These are phyloP conservation scores for Porites evermanni DNA, from an alignment of 92 coral and sea anemone species.

Conservation along the genomic window DNA sequence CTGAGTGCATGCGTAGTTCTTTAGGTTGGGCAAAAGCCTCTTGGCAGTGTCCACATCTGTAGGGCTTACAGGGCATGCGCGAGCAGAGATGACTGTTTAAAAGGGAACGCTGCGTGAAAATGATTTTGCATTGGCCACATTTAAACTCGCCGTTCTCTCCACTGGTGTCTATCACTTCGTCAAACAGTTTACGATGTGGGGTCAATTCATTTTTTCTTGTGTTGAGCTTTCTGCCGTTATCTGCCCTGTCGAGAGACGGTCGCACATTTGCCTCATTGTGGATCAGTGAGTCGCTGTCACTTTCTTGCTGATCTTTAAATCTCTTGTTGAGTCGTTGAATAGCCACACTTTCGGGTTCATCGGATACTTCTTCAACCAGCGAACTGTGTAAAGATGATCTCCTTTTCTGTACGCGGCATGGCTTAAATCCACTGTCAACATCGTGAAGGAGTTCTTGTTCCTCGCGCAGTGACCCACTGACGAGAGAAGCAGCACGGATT, in stretches of 20 bases:
- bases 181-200: not conserved
- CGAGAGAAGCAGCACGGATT: not conserved
- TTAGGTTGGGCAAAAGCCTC: constrained; percentile 86
- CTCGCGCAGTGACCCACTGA: not conserved
- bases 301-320: constrained; percentile 15
- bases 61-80: constrained; percentile 82
- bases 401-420: not conserved
- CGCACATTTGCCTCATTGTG: not conserved
- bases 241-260: not conserved
- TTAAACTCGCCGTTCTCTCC: constrained; percentile 43
- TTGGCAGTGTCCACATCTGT: constrained; percentile 89
- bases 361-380: constrained; percentile 3
- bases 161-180: constrained; percentile 20
- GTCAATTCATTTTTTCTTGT: not conserved
- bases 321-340: constrained; percentile 11
- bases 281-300: not conserved
- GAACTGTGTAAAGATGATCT: not conserved
- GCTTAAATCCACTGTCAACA: not conserved
- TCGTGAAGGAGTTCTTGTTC: not conserved
- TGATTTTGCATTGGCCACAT: constrained; percentile 90
- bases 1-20: constrained; percentile 92
- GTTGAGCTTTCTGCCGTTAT: not conserved
- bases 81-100: constrained; percentile 90
- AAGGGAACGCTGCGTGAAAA: constrained; percentile 85
- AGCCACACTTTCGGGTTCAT: not conserved